Conservation (phyloP, 2,113 vertebrate genomes). For the Ivindomyrus marchei region DNA sequence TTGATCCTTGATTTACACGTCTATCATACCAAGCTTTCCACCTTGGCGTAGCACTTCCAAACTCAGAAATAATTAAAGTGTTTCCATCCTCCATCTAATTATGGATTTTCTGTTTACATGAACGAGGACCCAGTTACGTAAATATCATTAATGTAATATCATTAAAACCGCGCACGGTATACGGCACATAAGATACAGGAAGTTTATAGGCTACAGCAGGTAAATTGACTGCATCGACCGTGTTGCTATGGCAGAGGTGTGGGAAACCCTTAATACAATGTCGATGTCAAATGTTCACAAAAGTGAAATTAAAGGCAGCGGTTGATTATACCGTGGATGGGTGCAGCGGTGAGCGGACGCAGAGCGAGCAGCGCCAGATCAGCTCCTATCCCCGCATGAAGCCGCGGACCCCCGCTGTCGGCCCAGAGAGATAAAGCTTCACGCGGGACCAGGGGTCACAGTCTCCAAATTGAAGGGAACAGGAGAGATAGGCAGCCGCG, state of each 20-base stretch:
- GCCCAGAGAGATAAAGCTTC: slow-evolving; percentile 46
- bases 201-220: not conserved
- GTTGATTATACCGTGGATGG: not conserved
- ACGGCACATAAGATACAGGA: not conserved
- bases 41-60: not conserved
- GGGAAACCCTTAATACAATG: not conserved
- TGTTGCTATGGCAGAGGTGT: not conserved
- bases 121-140: not conserved
- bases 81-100: slow-evolving; percentile 37
- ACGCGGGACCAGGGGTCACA: slow-evolving; percentile 49
- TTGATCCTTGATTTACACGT: not conserved
- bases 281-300: not conserved
- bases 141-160: not conserved
- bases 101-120: slow-evolving; percentile 32
- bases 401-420: slow-evolving; percentile 17
- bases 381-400: not conserved
- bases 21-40: not conserved
- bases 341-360: not conserved
- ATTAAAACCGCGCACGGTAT: not conserved
- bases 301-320: not conserved
- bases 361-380: not conserved
- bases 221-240: not conserved
- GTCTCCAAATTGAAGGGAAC: slow-evolving; percentile 47
- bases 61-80: slow-evolving; percentile 3
- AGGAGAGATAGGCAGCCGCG: slow-evolving; percentile 49